phyloP scores from a whole-genome alignment of 2,113 vertebrate species.

The Empidonax alnorum region DNA sequence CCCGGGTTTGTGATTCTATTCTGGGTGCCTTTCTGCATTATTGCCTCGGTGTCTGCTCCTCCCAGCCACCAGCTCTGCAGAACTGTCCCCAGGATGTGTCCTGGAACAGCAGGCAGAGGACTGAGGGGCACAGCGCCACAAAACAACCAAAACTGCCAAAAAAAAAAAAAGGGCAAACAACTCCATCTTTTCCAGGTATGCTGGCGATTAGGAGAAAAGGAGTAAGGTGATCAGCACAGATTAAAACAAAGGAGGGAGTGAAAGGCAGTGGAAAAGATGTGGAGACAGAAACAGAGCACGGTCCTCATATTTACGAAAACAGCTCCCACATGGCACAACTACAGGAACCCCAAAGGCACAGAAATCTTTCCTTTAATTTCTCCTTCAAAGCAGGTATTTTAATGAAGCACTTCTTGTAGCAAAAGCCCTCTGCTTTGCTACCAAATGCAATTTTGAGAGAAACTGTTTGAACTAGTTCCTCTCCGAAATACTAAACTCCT shows the following conservation, averaged over 20 bases:
- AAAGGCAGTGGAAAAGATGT: not conserved
- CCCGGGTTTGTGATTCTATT: not conserved
- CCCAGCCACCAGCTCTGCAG: not conserved
- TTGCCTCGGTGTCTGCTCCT: not conserved
- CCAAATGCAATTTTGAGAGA: not conserved
- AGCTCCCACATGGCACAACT: not conserved
- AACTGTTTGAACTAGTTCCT: not conserved
- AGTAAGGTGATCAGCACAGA: not conserved
- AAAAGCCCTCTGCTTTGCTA: not conserved
- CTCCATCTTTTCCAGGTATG: not conserved
- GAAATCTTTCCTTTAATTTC: not conserved
- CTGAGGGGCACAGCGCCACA: accelerated
- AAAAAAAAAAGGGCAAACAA: not conserved
- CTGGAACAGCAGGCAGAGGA: not conserved
- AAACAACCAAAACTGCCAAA: not conserved
- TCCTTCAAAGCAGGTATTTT: not conserved
- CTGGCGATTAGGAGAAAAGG: not conserved
- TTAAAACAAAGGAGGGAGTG: not conserved
- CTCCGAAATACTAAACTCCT: not conserved
- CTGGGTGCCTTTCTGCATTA: not conserved
- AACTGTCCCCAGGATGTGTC: not conserved
- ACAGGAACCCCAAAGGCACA: not conserved
- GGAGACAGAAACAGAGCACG: not conserved
- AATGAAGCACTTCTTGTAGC: not conserved
- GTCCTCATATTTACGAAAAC: not conserved